Base-by-base conservation (phyloP, 2,797 vertebrate species). In the Cirrhinus mrigala region DNA sequence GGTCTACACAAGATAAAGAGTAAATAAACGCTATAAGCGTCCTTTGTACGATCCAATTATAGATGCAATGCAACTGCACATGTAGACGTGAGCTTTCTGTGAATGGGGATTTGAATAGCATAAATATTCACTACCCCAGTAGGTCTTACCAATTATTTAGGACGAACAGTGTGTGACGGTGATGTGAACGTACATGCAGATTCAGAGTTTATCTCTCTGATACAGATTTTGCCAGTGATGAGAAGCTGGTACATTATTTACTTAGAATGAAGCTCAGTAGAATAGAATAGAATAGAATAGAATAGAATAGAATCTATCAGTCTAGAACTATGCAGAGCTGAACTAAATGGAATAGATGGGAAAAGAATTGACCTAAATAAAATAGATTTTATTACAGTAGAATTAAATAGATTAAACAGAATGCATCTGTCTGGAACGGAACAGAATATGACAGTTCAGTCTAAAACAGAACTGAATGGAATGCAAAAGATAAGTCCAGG, bases 101-200 rank as follows among this genome's bases (percentile, higher is more conserved):
- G 52, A 78, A 84, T 58, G 50, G 62, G 73, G 64, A 78, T 84
- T 84, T 70, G 18, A 84, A 84, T 70, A 70, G 64, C 12, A 78
- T 78, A 69, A 78, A 83, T 85, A 64, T 73, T 77, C 52, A 58
- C 70, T 40, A 78, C 24, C 8, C 24, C 40, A 77, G 82, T 46
- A 69, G 27, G 33, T 56, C 50, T 29, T 22, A 69, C 62, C 74
- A 78, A 70, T 84, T 84, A 78, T 84, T 84, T 77, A 77, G 62
- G 37, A 29, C 11, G 50, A 69, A 29, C 48, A 84, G 48, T 24
- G 29, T 69, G 62, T 69, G 73, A 68, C 18, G 15, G 48, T 84
- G n/a, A 29, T 76, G 46, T 3, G n/a, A 83, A 44, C 2, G 48
- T 27, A 66, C 29, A 56, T 84, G 68, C 29, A 68, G 18, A 78